Base-by-base conservation (phyloP, 2,113 vertebrate genomes). In the Turnix velox region DNA sequence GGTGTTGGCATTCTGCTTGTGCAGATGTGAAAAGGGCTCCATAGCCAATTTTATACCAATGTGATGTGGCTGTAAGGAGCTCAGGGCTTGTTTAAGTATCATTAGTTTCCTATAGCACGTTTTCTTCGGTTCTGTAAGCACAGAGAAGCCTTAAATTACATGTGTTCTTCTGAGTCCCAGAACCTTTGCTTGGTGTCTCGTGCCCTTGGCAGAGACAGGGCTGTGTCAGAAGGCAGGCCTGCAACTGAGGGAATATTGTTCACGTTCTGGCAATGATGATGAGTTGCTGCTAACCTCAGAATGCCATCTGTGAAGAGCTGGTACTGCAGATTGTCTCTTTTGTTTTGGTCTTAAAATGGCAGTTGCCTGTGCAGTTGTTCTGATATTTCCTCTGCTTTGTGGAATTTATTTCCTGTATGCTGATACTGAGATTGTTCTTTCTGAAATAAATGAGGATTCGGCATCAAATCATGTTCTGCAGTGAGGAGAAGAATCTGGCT, bases 251-350 rank as follows among this genome's bases (percentile, higher is more conserved):
- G 67, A 52, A 18, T 27, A 19, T 63, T 58, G 35, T 40, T 48
- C 1, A 1, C 12, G 2, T 67, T 81, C 63, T 74, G 61, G 59
- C 61, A 39, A n/a, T 55, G 65, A 18, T 1, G 2, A 0, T 24
- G 4, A 43, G 55, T 91, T 55, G 18, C n/a, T 84, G n/a, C 48
- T 71, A 59, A 46, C 14, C 27, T 35, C 18, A 54, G 24, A 87
- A 77, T 62, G 39, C 59, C 39, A 37, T 30, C 43, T 69, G 43
- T 58, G n/a, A 81, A 67, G 73, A 84, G 46, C 46, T 84, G 42
- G 30, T 90, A 40, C 51, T 74, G 18, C 40, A 74, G 24, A 18
- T 92, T 59, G 22, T 88, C 35, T 91, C 20, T 82, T 54, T 57
- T 55, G 27, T 78, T 76, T 88, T 69, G 17, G 35, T 84, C 30